Percentiles rank a stretch among this genome's conserved stretches.
These are phyloP conservation scores for Agelas oroides DNA, from an alignment of 37 sponge, comb jelly and placozoan species.

Conservation along the genomic window DNA sequence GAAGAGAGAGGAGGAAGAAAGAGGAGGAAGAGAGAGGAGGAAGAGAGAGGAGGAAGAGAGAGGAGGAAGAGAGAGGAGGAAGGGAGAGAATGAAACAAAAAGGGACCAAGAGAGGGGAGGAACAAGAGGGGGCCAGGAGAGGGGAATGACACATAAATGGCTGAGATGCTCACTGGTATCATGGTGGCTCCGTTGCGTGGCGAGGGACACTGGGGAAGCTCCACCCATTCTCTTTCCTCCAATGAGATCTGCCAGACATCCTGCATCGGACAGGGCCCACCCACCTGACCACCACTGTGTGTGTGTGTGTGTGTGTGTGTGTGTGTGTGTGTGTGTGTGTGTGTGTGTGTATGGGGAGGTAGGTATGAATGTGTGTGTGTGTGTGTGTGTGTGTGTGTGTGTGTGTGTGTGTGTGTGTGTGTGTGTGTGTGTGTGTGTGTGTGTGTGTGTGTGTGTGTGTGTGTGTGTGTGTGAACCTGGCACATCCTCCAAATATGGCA, in stretches of 20 bases:
- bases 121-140: too few species aligned
- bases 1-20: too few species aligned
- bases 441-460: background rate
- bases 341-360: background rate
- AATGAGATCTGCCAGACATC: slow-evolving; percentile 30
- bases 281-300: slow-evolving; percentile 59
- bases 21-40: background rate
- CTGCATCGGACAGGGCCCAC: slow-evolving; percentile 61
- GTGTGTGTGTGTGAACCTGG: slow-evolving; percentile 9
- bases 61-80: background rate
- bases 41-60: too few species aligned
- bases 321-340: background rate
- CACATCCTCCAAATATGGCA: slow-evolving; percentile 77
- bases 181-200: background rate
- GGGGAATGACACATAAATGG: background rate
- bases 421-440: background rate
- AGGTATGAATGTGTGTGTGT: background rate
- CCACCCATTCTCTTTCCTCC: slow-evolving; percentile 2
- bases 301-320: background rate
- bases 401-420: background rate
- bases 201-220: slow-evolving; percentile 16
- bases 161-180: slow-evolving; percentile 24
- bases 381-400: too few species aligned
- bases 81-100: background rate
- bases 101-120: too few species aligned